Base-by-base conservation (phyloP, 2,888 invertebrate species). In the Synanthedon vespiformis region DNA sequence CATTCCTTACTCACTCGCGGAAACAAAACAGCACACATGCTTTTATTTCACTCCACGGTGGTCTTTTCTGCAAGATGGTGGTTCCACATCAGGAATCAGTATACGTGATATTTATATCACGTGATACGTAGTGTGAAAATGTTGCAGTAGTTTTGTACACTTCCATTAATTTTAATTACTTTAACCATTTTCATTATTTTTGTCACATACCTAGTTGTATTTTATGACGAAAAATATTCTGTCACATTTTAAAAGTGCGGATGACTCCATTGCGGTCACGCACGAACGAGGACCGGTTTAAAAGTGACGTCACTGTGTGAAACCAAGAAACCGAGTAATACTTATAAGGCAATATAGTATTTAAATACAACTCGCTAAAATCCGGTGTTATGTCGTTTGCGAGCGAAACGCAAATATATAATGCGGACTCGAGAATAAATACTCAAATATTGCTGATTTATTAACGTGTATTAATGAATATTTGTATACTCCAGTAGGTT, bases 241-340 rank as follows among this genome's bases (percentile, higher is more conserved):
- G 48, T 48, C 48, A 48, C 48, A 48, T 83, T 74, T 80, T 79
- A 79, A 74, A 72, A 73, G 64, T 66, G 69, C 70, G 68, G 74
- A 79, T 82, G 79, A 79, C 74, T 74, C 63, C 62, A 61, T 70
- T 67, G 74, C 75, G 77, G 78, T 80, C 76, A 71, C 68, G 73
- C 75, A 72, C 78, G 72, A 77, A 67, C 68, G 68, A 61, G 65
- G 65, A 83, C 85, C 80, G 84, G 85, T 85, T 85, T 78, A 77
- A 16, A 41, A 52, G 49, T 54, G 50, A 54, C 52, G 55, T 57
- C 49, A 55, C 22, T 12, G 18, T 60, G 58, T 65, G 63, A 63
- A 66, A 67, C 65, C 58, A 64, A 65, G 60, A 65, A 62, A 69
- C 65, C 59, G 48, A 55, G 44, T 66, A 57, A 65, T 67, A 64